Evolutionary conservation across 2,797 vertebrate species (phyloP), one percentile per base, ranked within the genome.

Genomic region (Sebastes cheni): DNA sequence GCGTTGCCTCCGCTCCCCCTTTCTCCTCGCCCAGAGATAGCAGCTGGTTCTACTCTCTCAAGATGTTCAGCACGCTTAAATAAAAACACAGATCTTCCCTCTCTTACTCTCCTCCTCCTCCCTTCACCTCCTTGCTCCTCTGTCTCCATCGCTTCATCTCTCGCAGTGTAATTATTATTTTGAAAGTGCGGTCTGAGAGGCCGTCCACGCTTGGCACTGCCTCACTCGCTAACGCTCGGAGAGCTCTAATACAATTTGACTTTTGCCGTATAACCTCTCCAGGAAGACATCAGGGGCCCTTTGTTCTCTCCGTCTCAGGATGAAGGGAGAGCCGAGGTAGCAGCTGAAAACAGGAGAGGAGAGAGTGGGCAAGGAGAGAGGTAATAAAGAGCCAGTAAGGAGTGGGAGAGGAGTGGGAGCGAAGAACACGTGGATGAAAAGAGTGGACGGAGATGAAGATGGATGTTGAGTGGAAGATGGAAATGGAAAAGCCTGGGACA

Each of bases 101-200:
- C 74, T 81, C 74, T 81, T 85, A 81, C 75, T 84, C 34, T 76
- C 46, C 46, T 79, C 79, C 80, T 86, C 75, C 77, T 79, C 56
- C 82, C 65, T 84, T 92, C 82, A 86, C 82, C 82, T 86, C 80
- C 70, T 77, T 56, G 70, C 79, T 87, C 86, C 77, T 80, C 74
- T 75, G 82, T 92, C 78, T 86, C 88, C 66, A 68, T 83, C 70
- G 72, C 87, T 92, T 81, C 85, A 84, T 87, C 86, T 91, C 88
- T 82, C 69, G 80, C 42, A 46, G 78, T 3, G 88, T 94, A 94
- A 94, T 96, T 95, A 92, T 94, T 94, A 93, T 95, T 95, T 92
- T 93, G 80, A 93, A 77, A 93, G 86, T 84, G 89, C 39, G 83
- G 91, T 85, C 88, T 75, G 85, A 90, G 87, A 90, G 89, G 72